Evolutionary conservation across 2,888 invertebrate genomes (phyloP), one percentile per base, ranked within the genome.

Genomic region (Steinernema carpocapsae): DNA sequence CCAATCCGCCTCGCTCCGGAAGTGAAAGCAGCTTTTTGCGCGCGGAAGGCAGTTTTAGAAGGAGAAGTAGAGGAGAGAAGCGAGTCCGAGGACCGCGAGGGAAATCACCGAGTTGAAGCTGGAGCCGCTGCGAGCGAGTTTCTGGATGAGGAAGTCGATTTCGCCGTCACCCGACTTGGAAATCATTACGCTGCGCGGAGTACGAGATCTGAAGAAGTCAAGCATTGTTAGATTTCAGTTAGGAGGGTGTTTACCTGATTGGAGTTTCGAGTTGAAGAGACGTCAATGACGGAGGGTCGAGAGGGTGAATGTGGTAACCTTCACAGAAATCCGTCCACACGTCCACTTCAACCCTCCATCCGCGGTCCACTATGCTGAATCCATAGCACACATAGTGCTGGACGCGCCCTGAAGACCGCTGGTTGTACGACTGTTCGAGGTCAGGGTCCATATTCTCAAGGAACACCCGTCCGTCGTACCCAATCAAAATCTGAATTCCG

Each of bases 141-240:
- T 80, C 71, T 82, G 80, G 19, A 85, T 77, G 0, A 86, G 78
- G 74, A 86, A 86, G 74, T 86, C 86, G 37, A 86, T 77, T n/a
- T 82, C 80, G 0, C 82, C 81, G 75, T 86, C 86, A 14, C 86
- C 86, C 48, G 78, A 79, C 76, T 86, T 86, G 6, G 83, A 76
- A 17, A 86, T 78, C 3, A 84, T 84, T 14, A 86, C 83, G 52
- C 80, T 80, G 0, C 86, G 81, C 6, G 80, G 78, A 51, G 74
- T 74, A 2, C 84, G 78, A 64, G 77, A 74, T 74, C 84, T 83
- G 76, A n/a, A n/a, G n/a, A n/a, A n/a, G n/a, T n/a, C n/a, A n/a
- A n/a, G n/a, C n/a, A n/a, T n/a, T n/a, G n/a, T n/a, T n/a, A n/a
- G n/a, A n/a, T n/a, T n/a, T n/a, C n/a, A n/a, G 10, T 12, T 1